Evolutionary conservation across 2,888 invertebrate genomes (phyloP), one percentile per base, ranked within the genome.

Genomic region (Rhimphoctona megacephalus): DNA sequence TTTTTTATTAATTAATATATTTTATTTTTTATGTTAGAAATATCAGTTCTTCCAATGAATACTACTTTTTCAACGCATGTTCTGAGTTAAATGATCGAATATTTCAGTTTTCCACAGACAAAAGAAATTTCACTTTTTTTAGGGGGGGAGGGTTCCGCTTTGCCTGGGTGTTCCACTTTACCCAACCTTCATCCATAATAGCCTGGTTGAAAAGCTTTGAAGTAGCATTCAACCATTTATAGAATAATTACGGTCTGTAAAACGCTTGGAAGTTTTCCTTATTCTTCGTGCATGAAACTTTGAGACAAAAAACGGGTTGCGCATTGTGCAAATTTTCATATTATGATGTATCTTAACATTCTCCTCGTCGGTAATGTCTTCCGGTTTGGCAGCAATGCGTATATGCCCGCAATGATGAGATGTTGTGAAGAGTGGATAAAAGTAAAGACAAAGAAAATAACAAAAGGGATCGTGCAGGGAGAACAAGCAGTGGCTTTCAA

Each of bases 401-500:
- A 49, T n/a, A 33, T 49, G 11, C 30, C 30, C 25, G 25, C 25
- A 46, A 49, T 17, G 30, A 6, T 61, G 46, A 19, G 46, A 30
- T 2, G 19, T 30, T 3, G 30, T 30, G 17, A 30, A 1, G 1
- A 17, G 9, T 17, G 30, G 46, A 69, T 46, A 25, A 17, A 43
- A 39, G 8, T 19, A 39, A n/a, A 46, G 25, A 64, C 19, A 70
- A 17, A 67, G 0, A 74, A 69, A 57, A n/a, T 2, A 30, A 83
- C 19, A 43, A 49, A 14, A 22, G 36, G 49, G 9, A 67, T 19
- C 7, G 19, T 39, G 5, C 14, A 61, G 64, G 76, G 25, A 3
- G 17, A 57, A 52, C 22, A 30, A 81, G 39, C 67, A 46, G 22
- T 39, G 46, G 17, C 81, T 83, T 64, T 57, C 69, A 49, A 85